phyloP scores from a whole-genome alignment of 2,113 vertebrate genomes.

The Pycnonotus jocosus region DNA sequence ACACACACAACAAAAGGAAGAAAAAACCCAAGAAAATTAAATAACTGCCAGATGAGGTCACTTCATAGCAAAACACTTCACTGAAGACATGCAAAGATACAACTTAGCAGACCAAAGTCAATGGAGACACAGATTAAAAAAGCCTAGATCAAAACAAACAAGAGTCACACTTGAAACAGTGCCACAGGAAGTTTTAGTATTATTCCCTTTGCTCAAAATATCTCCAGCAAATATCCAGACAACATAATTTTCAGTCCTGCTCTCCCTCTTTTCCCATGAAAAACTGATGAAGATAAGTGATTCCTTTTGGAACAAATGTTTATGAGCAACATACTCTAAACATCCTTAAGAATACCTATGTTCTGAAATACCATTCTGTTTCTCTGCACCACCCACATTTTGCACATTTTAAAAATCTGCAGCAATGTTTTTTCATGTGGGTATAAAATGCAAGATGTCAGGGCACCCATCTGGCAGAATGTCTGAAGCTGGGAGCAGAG shows the following conservation, averaged over 20 bases:
- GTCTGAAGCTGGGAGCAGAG: background rate
- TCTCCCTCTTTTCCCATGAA: background rate
- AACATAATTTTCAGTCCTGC: background rate
- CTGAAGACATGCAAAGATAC: background rate
- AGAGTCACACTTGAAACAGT: background rate
- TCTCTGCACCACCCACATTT: background rate
- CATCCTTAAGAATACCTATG: background rate
- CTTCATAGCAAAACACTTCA: background rate
- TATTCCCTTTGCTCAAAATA: background rate
- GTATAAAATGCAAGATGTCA: background rate
- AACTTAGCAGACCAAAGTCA: background rate
- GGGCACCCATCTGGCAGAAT: background rate
- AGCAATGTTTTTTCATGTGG: background rate
- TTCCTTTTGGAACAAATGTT: background rate
- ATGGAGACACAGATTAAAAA: background rate
- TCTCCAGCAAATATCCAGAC: background rate
- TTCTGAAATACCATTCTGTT: background rate
- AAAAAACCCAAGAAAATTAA: background rate
- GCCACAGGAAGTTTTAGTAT: background rate
- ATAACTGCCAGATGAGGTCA: background rate
- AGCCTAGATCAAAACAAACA: background rate
- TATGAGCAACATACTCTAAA: background rate
- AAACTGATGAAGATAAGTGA: background rate
- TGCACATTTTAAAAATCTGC: background rate
- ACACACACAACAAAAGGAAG: background rate